Percentiles rank a stretch among this genome's conserved stretches.
Conservation (phyloP, 2,797 vertebrate species). For the Enteromius paludinosus region DNA sequence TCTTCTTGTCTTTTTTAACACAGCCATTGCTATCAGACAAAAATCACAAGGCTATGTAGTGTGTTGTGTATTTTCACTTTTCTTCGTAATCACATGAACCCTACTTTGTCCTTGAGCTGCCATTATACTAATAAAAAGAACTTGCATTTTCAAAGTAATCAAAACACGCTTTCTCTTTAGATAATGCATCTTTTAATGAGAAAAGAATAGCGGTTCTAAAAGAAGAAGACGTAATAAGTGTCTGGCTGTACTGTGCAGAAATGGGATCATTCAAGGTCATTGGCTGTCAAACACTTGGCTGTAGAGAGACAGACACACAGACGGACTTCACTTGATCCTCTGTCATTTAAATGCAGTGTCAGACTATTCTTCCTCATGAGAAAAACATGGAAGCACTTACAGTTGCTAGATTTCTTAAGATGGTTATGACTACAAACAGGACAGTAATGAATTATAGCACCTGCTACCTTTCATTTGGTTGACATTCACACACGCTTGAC, state of each 20-base stretch:
- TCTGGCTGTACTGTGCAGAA: slow-evolving; percentile 31
- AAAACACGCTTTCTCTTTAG: slow-evolving; percentile 31
- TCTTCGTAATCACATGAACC: slow-evolving; percentile 32
- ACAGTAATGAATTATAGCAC: not conserved
- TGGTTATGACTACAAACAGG: not conserved
- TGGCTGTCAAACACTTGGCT: not conserved
- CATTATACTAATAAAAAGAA: slow-evolving; percentile 33
- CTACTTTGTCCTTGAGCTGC: not conserved
- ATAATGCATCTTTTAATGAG: slow-evolving; percentile 28
- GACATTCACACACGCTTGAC: not conserved
- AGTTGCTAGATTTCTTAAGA: not conserved
- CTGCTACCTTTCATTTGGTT: not conserved
- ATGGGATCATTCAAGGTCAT: slow-evolving; percentile 33
- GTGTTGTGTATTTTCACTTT: slow-evolving; percentile 53
- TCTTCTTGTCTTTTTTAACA: slow-evolving; percentile 37
- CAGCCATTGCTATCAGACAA: not conserved
- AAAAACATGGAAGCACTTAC: slow-evolving; percentile 6
- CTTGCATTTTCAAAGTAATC: slow-evolving; percentile 39
- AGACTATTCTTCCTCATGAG: slow-evolving; percentile 6
- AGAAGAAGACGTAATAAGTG: slow-evolving; percentile 16
- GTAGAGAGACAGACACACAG: slow-evolving; percentile 18
- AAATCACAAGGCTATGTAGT: slow-evolving; percentile 23
- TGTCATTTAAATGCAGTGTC: slow-evolving; percentile 17
- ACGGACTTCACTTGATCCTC: slow-evolving; percentile 14
- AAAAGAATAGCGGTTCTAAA: slow-evolving; percentile 31